Percentiles rank a stretch among this genome's conserved stretches.
Conservation (phyloP, 2,888 invertebrate genomes). For the Cantharis lateralis region DNA sequence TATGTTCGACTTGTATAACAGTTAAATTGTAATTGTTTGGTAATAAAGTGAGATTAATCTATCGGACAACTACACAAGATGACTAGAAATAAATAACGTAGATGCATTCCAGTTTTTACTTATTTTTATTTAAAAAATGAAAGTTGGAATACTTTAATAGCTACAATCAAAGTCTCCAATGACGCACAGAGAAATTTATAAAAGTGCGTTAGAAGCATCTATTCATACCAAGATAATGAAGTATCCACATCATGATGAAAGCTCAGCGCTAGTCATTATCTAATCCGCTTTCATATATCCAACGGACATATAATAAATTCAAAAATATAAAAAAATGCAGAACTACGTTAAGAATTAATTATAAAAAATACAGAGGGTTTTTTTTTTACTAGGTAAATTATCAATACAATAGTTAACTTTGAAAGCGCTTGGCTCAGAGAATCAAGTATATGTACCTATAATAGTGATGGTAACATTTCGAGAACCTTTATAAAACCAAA, state of each 20-base stretch:
- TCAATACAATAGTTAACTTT: too few species aligned
- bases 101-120: neutral
- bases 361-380: too few species aligned
- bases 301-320: neutral
- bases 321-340: neutral
- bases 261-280: constrained; percentile 38
- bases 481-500: too few species aligned
- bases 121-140: neutral
- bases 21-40: neutral
- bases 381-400: too few species aligned
- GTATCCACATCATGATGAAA: constrained; percentile 40
- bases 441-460: too few species aligned
- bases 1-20: neutral
- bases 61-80: neutral
- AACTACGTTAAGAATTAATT: neutral
- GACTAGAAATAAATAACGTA: neutral
- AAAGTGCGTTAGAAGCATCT: constrained; percentile 37
- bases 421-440: too few species aligned
- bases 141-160: constrained; percentile 24
- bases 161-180: constrained; percentile 30
- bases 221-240: constrained; percentile 39
- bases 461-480: too few species aligned
- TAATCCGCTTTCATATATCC: constrained; percentile 35
- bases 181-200: constrained; percentile 32
- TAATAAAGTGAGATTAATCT: neutral